Base-by-base conservation (phyloP, 1,140 invertebrate species). In the Pteromalus puparum region DNA sequence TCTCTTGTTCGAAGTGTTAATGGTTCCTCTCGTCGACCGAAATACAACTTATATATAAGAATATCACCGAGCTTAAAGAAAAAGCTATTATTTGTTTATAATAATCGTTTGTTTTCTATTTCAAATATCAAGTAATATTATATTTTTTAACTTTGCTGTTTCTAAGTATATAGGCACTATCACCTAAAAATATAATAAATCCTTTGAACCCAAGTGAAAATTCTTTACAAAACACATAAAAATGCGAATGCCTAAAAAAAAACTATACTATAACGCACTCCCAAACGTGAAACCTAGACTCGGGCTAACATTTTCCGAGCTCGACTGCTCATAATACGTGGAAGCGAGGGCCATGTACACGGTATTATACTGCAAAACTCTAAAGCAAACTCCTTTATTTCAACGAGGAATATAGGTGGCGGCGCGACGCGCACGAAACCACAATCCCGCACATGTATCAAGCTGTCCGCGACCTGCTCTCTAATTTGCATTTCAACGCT, bases 401-500 rank as follows among this genome's bases (percentile, higher is more conserved):
- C 77, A 85, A 38, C 30, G 42, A 53, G 87, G 89, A 90, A 90
- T 91, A 91, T 91, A 91, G 90, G 90, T 89, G 90, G 83, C 86
- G 86, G 86, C 89, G 89, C 90, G 88, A 90, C 90, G 90, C 90
- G 90, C 88, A 89, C 90, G 89, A 90, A 91, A 91, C 91, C 90
- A 91, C 90, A 92, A 92, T 92, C 90, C 90, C 91, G 91, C 90
- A 92, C 90, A 92, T 92, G 91, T 91, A 92, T 92, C 91, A 92
- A 92, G 89, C 91, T 92, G 91, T 92, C 91, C 91, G 88, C 90
- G 91, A 91, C 89, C 88, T 90, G 89, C 90, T 90, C 90, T 91
- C 91, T 92, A 92, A 92, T 92, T 92, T 92, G 91, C 91, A 92
- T 92, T 92, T 92, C 91, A 92, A 92, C 91, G 91, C 91, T 91